Evolutionary conservation across 1,140 invertebrate genomes (phyloP).

Genomic region (Anthonomus grandis): DNA sequence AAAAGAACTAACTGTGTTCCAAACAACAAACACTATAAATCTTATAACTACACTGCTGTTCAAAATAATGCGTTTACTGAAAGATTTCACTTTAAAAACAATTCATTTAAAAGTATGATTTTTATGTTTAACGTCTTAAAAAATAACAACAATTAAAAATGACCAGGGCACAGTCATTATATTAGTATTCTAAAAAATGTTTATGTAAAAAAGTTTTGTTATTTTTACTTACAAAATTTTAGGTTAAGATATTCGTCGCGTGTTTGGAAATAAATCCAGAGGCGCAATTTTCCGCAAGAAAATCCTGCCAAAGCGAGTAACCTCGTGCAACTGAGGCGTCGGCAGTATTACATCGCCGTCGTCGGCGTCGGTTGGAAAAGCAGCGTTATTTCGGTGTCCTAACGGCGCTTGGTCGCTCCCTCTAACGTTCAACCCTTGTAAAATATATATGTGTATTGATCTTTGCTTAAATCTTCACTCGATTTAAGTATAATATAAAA

Average conservation of each 20-base stretch:
- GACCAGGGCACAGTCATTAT: too few species aligned
- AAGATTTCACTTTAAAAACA: too few species aligned
- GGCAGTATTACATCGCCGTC: conserved; percentile 11
- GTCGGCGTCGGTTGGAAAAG: conserved; percentile 11
- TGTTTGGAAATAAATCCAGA: background rate
- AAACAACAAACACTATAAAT: too few species aligned
- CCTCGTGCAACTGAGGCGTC: conserved; percentile 26
- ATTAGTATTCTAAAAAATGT: too few species aligned
- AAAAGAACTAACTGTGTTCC: too few species aligned
- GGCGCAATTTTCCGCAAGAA: background rate
- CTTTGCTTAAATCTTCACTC: background rate
- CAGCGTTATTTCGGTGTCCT: conserved; percentile 1
- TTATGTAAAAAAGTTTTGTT: too few species aligned
- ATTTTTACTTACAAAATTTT: conserved; percentile 6
- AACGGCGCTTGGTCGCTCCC: conserved; percentile 14
- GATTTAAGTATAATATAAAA: background rate
- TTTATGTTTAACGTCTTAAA: too few species aligned
- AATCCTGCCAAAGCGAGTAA: background rate
- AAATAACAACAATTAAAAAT: too few species aligned
- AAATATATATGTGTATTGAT: conserved; percentile 8
- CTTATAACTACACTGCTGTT: too few species aligned
- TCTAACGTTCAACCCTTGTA: conserved; percentile 13
- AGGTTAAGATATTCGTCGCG: conserved; percentile 14
- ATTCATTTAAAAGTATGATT: too few species aligned
- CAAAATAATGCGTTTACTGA: too few species aligned